Evolutionary conservation across 2,797 vertebrate species (phyloP).

Genomic region (Chelonia mydas): DNA sequence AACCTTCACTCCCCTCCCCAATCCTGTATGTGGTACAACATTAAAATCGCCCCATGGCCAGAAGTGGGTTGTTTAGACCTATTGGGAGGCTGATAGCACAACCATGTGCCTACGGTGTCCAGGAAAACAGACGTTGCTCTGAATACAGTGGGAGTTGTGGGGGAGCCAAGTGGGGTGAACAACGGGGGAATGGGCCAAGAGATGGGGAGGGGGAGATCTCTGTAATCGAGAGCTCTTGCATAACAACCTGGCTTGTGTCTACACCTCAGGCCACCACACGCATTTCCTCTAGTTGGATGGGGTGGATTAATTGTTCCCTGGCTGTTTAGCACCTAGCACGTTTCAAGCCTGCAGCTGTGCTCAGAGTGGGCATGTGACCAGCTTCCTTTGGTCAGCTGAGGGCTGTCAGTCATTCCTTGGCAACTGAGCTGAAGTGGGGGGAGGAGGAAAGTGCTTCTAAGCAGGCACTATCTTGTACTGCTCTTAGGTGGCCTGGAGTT

Average conservation of each 20-base stretch:
- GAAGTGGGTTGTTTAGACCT: not conserved
- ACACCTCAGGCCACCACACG: not conserved
- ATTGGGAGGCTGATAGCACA: not conserved
- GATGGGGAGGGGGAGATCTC: not conserved
- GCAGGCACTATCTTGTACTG: not conserved
- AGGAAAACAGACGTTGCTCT: not conserved
- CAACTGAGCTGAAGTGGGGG: too few relatives aligned
- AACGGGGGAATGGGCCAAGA: not conserved
- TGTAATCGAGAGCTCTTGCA: not conserved
- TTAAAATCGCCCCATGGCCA: not conserved
- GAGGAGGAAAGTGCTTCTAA: not conserved
- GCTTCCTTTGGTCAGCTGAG: accelerated
- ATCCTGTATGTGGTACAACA: not conserved
- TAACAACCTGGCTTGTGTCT: not conserved
- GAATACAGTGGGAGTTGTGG: not conserved
- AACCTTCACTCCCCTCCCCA: not conserved
- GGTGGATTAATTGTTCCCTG: not conserved
- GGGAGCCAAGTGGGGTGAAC: not conserved
- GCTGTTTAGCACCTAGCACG: not conserved
- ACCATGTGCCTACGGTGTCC: not conserved
- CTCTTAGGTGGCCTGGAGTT: not conserved
- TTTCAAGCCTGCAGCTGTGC: not conserved
- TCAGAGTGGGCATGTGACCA: too few relatives aligned
- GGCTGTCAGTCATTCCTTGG: not conserved
- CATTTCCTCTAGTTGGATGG: not conserved